Percentiles rank a stretch among this genome's conserved stretches.
Conservation (phyloP, 2,888 invertebrate genomes). For the Ochropacha duplaris region DNA sequence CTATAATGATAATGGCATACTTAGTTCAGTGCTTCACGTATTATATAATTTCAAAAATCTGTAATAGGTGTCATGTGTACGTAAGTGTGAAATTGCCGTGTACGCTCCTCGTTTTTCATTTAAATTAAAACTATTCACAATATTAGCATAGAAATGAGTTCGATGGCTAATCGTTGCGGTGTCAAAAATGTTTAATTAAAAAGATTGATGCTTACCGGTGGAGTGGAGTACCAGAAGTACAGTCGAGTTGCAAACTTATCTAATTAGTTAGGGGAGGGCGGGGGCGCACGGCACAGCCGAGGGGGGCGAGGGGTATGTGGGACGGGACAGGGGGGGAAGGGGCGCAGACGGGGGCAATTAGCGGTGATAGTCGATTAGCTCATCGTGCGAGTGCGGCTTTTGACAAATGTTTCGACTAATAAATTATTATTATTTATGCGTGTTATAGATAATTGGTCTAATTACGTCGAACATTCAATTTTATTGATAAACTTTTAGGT, state of each 20-base stretch:
- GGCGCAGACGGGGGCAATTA: conserved; percentile 71
- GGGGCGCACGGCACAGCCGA: conserved; percentile 20
- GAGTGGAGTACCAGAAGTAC: conserved; percentile 78
- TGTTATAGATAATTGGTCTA: conserved; percentile 64
- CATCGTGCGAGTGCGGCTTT: conserved; percentile 80
- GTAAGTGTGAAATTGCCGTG: conserved; percentile 21
- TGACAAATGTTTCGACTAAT: conserved; percentile 79
- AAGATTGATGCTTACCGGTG: conserved; percentile 81
- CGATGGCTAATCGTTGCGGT: conserved; percentile 78
- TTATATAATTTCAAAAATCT: conserved; percentile 13
- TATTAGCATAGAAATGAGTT: conserved; percentile 74
- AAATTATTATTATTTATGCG: conserved; percentile 72
- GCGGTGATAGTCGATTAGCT: conserved; percentile 83
- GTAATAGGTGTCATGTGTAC: conserved; percentile 21
- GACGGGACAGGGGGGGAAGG: conserved; percentile 30
- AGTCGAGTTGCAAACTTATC: conserved; percentile 82
- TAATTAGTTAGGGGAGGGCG: conserved; percentile 75
- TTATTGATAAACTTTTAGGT: background rate
- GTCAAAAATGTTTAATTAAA: conserved; percentile 83
- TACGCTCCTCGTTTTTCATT: conserved; percentile 52
- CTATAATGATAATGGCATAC: too few relatives aligned
- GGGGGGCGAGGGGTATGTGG: conserved; percentile 24
- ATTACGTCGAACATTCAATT: conserved; percentile 26
- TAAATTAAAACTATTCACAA: conserved; percentile 63
- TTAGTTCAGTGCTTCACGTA: too few relatives aligned